These are phyloP conservation scores for Cryptomyrus ogoouensis DNA, from an alignment of 2,113 vertebrate genomes.

Conservation along the genomic window DNA sequence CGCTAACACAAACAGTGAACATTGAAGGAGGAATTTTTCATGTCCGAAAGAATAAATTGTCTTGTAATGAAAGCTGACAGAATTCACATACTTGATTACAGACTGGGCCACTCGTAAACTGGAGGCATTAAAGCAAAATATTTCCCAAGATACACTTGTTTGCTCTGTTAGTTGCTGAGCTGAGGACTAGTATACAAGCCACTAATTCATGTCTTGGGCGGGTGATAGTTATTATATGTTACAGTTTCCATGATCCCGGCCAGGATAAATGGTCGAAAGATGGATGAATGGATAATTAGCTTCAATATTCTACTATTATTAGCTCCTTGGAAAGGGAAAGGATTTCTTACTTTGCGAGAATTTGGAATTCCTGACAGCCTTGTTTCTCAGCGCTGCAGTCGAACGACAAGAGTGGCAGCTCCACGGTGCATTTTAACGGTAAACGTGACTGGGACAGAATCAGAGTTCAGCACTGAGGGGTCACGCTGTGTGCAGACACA, in stretches of 20 bases:
- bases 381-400: not conserved
- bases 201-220: not conserved
- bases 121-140: not conserved
- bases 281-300: not conserved
- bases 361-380: not conserved
- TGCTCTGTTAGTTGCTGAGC: not conserved
- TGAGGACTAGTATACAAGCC: not conserved
- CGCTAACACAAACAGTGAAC: not conserved
- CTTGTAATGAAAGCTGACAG: not conserved
- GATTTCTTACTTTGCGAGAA: not conserved
- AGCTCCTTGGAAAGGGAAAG: not conserved
- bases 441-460: conserved; percentile 15
- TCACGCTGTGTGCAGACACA: conserved; percentile 41
- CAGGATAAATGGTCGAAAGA: not conserved
- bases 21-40: not conserved
- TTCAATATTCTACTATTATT: not conserved
- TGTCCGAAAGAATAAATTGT: not conserved
- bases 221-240: not conserved
- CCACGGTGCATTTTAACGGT: conserved; percentile 17
- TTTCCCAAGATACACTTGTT: not conserved
- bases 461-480: conserved; percentile 9
- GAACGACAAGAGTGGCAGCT: not conserved
- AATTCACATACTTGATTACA: not conserved
- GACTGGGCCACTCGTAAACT: not conserved
- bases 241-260: not conserved